Evolutionary conservation across 1,140 invertebrate species (phyloP), one percentile per base, ranked within the genome.

Genomic region (Hylaeus anthracinus): DNA sequence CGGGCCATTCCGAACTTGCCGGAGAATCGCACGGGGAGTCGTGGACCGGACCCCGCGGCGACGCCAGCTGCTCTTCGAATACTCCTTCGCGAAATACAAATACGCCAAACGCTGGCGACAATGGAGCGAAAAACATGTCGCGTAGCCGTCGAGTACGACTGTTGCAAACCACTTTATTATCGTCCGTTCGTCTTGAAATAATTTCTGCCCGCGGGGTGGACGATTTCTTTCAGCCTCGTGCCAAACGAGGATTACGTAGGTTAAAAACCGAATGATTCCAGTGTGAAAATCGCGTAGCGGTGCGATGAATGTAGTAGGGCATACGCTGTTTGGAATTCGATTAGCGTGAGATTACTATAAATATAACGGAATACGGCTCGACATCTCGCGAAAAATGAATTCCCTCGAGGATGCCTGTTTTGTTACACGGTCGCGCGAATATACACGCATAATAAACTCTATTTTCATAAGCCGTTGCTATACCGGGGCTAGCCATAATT

Each of bases 81-180:
- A 77, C 83, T 86, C 65, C 84, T 71, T 67, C 81, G 77, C 76
- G 60, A 55, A 64, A 83, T 72, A 79, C 81, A 87, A 87, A 87
- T 87, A 86, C 70, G 61, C 37, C 39, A 58, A 79, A 79, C 75
- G 80, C 10, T 41, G 12, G 5, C 39, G 26, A 82, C 84, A 86
- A 86, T 79, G 75, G 58, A 5, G 4, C 60, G 83, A 82, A 87
- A 91, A 90, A 86, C 86, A 89, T 79, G 84, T 71, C 66, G 75
- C 85, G 78, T 73, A 79, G 79, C 81, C 87, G 84, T 82, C 86
- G 84, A 87, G 85, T 80, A 85, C 86, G 86, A 89, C 86, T 90
- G 89, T 90, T 85, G 83, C 90, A 87, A 86, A 91, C 90, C 86
- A 91, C 90, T 91, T 91, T 90, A 90, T 91, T 91, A 91, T 90